Base-by-base conservation (phyloP, 2,888 invertebrate genomes). In the Nomada fabriciana region DNA sequence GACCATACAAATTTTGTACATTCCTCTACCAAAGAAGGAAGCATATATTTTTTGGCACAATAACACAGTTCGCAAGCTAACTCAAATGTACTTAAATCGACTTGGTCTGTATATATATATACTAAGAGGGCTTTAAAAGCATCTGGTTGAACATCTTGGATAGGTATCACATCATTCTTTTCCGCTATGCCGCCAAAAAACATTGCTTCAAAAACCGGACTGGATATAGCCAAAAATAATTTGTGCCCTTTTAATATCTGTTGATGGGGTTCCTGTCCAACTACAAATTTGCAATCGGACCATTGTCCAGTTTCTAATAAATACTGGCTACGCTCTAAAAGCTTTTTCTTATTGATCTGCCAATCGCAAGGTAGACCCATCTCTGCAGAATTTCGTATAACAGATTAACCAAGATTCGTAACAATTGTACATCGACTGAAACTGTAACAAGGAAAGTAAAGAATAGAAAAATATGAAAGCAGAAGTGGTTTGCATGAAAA, bases 201-300 rank as follows among this genome's bases (percentile, higher is more conserved):
- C 98, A 98, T 98, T 0, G 97, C 97, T 91, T 98, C 97, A 91
- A 98, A 98, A 0, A 98, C 98, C 0, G 98, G 98, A 83, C 97
- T 97, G 0, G 97, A 96, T 97, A 97, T 98, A 0, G 98, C 97
- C 73, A 98, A 94, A 80, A 98, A 95, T 50, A 98, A 94, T 93
- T 97, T 97, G 93, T 98, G 98, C 0, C 97, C 97, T 82, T 96
- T 95, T 43, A 98, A 94, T 0, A 96, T 94, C 89, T 97, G 96
- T 91, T 97, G 97, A 91, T 97, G 96, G 0, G 97, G 96, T 90
- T 97, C 96, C 11, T 96, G 95, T 0, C 98, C 98, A 60, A 98
- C 97, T 82, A 97, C 94, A 91, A 98, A 98, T 20, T 96, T 96
- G 92, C 97, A 98, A 90, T 98, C 98, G 15, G 97, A 96, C 97